Evolutionary conservation across 2,113 vertebrate genomes (phyloP), one percentile per base, ranked within the genome.

Genomic region (Hypocryptadius cinnamomeus): DNA sequence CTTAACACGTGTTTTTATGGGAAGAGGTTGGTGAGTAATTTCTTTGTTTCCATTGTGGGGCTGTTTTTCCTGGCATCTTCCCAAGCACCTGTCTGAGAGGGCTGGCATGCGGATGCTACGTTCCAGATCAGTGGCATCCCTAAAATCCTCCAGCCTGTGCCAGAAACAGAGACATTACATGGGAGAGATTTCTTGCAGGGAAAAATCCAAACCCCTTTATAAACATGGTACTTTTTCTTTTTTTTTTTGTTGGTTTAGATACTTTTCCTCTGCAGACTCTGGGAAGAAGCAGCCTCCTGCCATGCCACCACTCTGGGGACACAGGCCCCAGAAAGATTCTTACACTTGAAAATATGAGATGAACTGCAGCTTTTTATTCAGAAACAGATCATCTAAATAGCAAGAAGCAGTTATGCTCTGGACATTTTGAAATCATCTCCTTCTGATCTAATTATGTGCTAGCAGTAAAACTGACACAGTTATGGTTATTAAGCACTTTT

Each of bases 51-150:
- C 61, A 54, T 35, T 4, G 1, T 45, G 24, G 40, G 20, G 30
- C 61, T 85, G 9, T 87, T 90, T 92, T 94, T 85, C 81, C 70
- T 91, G 91, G 81, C 79, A 14, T 69, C 23, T 73, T 85, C 81
- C 92, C 90, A 94, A 95, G 66, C 85, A 91, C 90, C 85, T 92
- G 61, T 78, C 81, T 53, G 51, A 60, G 61, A 70, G 23, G 28
- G 17, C 66, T 89, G 90, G 35, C 63, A 48, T 23, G 61, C 0
- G 0, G 63, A 87, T 64, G 73, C 89, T 39, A 3, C 0, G 0
- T 87, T 91, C 85, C 63, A 53, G 42, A 65, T 21, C 2, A 0
- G n/a, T 8, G 6, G 37, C 7, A 11, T 72, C 63, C 69, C 82
- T 83, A 37, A 82, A 95, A 90, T 60, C 63, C 71, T 85, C 42